A percentile compares a stretch with the other conserved stretches of the same genome.
Conservation (phyloP, 2,888 invertebrate genomes). For the Lathronympha strigana region DNA sequence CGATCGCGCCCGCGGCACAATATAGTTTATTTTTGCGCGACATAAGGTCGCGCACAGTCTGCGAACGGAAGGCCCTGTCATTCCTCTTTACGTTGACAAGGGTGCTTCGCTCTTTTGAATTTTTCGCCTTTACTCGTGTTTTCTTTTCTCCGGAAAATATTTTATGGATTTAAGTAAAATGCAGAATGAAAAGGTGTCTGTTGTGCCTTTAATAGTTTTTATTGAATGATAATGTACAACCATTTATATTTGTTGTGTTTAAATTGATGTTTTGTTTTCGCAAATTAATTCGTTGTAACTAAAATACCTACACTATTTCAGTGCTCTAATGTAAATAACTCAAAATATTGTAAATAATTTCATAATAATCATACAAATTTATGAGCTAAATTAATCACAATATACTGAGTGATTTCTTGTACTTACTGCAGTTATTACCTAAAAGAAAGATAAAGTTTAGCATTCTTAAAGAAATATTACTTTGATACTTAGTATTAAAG, state of each 20-base stretch:
- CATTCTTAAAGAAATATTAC: no score
- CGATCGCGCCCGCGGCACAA: slow-evolving; percentile 35
- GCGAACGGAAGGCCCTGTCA: slow-evolving; percentile 56
- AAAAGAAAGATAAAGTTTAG: no score
- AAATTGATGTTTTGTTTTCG: slow-evolving; percentile 16
- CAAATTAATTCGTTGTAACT: no score
- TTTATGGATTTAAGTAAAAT: slow-evolving; percentile 40
- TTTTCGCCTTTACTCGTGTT: slow-evolving; percentile 38
- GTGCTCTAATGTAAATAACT: no score
- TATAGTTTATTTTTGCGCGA: slow-evolving; percentile 40
- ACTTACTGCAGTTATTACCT: no score
- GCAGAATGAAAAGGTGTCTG: slow-evolving; percentile 34
- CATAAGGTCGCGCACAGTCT: slow-evolving; percentile 43
- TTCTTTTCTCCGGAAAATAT: slow-evolving; percentile 40
- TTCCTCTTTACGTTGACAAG: slow-evolving; percentile 57
- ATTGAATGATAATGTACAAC: slow-evolving; percentile 24
- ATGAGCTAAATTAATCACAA: no score
- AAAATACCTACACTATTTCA: neutral
- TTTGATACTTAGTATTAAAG: no score
- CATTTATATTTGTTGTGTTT: neutral
- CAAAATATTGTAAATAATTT: no score
- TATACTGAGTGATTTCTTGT: no score
- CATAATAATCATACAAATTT: no score
- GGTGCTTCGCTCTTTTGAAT: slow-evolving; percentile 51
- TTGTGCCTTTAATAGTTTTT: slow-evolving; percentile 35